phyloP scores from a whole-genome alignment of 2,888 invertebrate species.

The Orchesellides sinensis region DNA sequence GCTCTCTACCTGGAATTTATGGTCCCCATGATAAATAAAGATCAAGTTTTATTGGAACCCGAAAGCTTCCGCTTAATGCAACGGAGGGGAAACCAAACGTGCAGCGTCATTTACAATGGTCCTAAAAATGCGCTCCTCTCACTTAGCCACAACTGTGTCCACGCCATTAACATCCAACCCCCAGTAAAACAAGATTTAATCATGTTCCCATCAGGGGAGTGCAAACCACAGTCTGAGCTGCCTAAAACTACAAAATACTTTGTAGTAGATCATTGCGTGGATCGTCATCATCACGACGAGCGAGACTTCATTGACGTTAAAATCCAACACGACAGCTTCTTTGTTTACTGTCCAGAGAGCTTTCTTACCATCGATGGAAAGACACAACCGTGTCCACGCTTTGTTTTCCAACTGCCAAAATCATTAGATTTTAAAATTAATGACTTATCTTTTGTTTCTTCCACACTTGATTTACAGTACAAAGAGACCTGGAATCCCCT shows the following conservation, averaged over 20 bases:
- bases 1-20: slow-evolving; percentile 29
- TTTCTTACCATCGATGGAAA: slow-evolving; percentile 18
- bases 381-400: slow-evolving; percentile 25
- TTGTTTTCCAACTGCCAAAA: slow-evolving; percentile 49
- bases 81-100: slow-evolving; percentile 31
- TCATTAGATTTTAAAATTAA: slow-evolving; percentile 49
- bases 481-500: slow-evolving; percentile 20
- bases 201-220: slow-evolving; percentile 12
- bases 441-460: slow-evolving; percentile 12
- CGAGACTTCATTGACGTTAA: slow-evolving; percentile 54
- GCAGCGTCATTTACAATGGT: slow-evolving; percentile 48
- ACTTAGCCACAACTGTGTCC: neutral
- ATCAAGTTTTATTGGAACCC: slow-evolving; percentile 24
- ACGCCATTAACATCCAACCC: neutral
- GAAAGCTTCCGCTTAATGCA: slow-evolving; percentile 48
- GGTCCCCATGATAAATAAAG: slow-evolving; percentile 17
- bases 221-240: too few species aligned
- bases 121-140: slow-evolving; percentile 29
- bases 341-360: slow-evolving; percentile 52
- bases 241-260: neutral
- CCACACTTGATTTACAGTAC: slow-evolving; percentile 12
- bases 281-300: slow-evolving; percentile 11
- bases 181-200: neutral
- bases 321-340: neutral
- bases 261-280: too few species aligned